These are phyloP conservation scores for Barypeithes pellucidus DNA, from an alignment of 2,888 invertebrate species.

Conservation along the genomic window DNA sequence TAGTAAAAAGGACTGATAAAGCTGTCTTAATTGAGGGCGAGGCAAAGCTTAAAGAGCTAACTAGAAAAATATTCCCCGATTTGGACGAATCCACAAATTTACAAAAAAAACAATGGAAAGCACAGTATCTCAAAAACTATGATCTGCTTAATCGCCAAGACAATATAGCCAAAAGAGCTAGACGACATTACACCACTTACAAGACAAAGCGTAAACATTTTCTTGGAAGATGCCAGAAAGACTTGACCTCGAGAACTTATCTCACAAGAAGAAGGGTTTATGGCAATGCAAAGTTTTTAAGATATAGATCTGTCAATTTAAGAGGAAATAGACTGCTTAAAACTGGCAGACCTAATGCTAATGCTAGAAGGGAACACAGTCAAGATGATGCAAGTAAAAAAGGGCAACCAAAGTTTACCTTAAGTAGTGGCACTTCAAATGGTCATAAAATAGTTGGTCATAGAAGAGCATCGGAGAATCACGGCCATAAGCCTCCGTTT, in stretches of 20 bases:
- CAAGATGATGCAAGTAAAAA: slow-evolving; percentile 14
- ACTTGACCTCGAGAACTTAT: neutral
- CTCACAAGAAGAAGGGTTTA: neutral
- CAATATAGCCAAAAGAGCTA: slow-evolving; percentile 33
- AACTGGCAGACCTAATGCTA: neutral
- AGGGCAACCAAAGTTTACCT: slow-evolving; percentile 48
- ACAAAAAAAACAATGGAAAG: slow-evolving; percentile 52
- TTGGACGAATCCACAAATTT: slow-evolving; percentile 48
- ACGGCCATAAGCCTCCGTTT: slow-evolving; percentile 48
- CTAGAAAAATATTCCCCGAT: slow-evolving; percentile 36
- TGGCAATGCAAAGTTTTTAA: neutral
- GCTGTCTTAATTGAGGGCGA: slow-evolving; percentile 27
- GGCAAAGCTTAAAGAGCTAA: slow-evolving; percentile 34
- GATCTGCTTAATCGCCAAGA: slow-evolving; percentile 48
- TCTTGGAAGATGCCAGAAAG: slow-evolving; percentile 8
- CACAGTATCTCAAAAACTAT: slow-evolving; percentile 55
- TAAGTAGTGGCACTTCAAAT: slow-evolving; percentile 44
- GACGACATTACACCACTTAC: slow-evolving; percentile 49
- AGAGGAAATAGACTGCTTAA: slow-evolving; percentile 1
- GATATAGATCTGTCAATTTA: neutral
- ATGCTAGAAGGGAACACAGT: neutral
- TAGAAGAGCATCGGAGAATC: neutral
- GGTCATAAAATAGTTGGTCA: neutral
- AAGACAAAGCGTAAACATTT: slow-evolving; percentile 38
- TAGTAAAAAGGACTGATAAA: slow-evolving; percentile 48